Conservation (phyloP, 2,888 invertebrate genomes). For the Dusona sp. region DNA sequence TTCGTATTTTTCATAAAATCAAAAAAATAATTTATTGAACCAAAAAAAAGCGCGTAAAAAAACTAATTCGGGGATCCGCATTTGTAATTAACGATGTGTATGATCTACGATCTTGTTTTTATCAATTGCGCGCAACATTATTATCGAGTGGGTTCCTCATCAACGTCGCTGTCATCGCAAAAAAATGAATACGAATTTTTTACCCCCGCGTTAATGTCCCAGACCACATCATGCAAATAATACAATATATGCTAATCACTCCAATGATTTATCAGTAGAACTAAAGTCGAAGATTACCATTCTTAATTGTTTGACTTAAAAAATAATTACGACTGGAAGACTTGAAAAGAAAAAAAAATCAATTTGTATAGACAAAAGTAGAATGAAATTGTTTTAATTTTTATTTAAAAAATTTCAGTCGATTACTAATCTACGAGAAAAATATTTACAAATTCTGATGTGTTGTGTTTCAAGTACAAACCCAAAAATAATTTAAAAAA, state of each 20-base stretch:
- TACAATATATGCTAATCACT: background rate
- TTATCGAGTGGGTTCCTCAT: conserved; percentile 9
- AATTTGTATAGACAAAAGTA: background rate
- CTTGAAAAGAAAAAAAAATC: background rate
- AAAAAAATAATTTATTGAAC: background rate
- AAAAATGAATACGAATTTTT: background rate
- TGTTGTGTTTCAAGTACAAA: background rate
- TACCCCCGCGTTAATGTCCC: background rate
- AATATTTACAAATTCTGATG: background rate
- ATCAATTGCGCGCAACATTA: conserved; percentile 10
- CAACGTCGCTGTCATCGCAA: conserved; percentile 9
- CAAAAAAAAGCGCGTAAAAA: conserved; percentile 33
- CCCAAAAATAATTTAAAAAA: too few species aligned
- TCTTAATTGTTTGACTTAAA: background rate
- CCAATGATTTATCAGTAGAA: background rate
- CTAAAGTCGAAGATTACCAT: background rate
- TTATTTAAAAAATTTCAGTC: background rate
- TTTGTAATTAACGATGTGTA: conserved; percentile 75
- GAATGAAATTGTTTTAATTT: background rate
- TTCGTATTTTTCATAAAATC: background rate
- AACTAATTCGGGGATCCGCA: conserved; percentile 73
- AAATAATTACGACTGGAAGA: background rate
- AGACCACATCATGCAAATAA: background rate
- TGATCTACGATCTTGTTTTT: conserved; percentile 68
- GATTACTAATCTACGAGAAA: too few species aligned